Evolutionary conservation across 2,113 vertebrate species (phyloP).

Genomic region (Protobothrops flavoviridis): DNA sequence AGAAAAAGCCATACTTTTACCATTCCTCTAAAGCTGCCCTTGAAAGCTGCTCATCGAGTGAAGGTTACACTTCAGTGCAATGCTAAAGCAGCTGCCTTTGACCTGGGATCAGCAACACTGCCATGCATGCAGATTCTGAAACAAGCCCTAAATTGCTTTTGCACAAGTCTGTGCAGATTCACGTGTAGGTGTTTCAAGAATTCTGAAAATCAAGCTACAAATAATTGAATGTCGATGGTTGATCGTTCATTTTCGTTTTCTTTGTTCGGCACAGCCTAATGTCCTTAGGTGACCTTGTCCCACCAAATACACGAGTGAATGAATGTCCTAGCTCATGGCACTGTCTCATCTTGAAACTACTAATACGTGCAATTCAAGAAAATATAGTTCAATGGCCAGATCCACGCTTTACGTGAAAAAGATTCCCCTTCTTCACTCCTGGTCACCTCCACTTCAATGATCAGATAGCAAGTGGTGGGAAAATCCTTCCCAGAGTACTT

Average conservation of each 20-base stretch:
- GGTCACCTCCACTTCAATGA: not conserved
- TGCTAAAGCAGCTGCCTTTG: not conserved
- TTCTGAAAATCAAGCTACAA: not conserved
- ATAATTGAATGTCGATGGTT: not conserved
- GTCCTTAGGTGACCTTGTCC: not conserved
- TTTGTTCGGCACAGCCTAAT: not conserved
- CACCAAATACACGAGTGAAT: not conserved
- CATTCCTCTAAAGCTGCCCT: slow-evolving; percentile 3
- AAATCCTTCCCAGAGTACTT: not conserved
- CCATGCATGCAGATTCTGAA: not conserved
- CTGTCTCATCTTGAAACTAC: not conserved
- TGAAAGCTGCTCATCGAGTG: slow-evolving; percentile 15
- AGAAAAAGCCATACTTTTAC: slow-evolving; percentile 5
- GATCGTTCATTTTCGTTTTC: not conserved
- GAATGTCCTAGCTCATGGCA: not conserved
- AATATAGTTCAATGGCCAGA: not conserved
- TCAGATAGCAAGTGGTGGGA: not conserved
- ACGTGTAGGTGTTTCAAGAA: not conserved
- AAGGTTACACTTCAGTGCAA: not conserved
- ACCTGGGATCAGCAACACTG: not conserved
- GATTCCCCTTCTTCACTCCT: not conserved
- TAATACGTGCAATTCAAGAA: not conserved
- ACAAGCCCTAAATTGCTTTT: not conserved
- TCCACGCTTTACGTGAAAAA: not conserved
- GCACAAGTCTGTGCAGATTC: not conserved